Percentiles rank a stretch among this genome's conserved stretches.
Conservation (phyloP, 2,113 vertebrate species). For the Zapus hudsonius region DNA sequence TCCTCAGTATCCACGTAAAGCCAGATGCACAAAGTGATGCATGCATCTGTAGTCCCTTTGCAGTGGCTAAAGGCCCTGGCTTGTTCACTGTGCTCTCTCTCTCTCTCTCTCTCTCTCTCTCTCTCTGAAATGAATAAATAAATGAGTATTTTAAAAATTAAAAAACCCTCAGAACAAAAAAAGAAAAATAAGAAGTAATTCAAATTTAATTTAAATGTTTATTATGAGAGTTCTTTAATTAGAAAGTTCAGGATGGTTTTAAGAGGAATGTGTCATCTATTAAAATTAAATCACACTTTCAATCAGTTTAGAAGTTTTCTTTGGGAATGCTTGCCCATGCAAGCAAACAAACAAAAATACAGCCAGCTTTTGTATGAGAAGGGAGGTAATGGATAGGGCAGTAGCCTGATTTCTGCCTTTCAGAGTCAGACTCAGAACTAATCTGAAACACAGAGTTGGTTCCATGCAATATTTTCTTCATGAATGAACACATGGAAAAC, state of each 20-base stretch:
- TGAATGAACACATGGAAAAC: background rate
- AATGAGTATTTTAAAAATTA: no score
- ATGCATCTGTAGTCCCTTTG: no score
- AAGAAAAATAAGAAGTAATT: background rate
- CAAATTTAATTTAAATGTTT: conserved; percentile 2
- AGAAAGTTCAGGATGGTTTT: background rate
- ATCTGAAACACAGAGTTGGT: background rate
- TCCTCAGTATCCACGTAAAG: no score
- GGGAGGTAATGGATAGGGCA: background rate
- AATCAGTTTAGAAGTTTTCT: background rate
- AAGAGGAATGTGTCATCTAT: background rate
- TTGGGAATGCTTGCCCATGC: background rate
- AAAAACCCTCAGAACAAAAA: background rate
- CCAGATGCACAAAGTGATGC: no score
- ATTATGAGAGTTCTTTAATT: background rate
- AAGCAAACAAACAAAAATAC: background rate
- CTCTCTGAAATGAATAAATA: no score
- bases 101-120: no score
- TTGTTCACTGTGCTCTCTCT: no score
- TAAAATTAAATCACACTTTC: background rate
- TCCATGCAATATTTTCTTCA: background rate
- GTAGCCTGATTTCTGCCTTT: background rate
- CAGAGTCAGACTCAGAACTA: background rate
- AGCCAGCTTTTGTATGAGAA: background rate
- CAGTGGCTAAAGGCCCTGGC: no score